These are phyloP conservation scores for Anniella stebbinsi DNA, from an alignment of 2,797 vertebrate genomes.

Conservation along the genomic window DNA sequence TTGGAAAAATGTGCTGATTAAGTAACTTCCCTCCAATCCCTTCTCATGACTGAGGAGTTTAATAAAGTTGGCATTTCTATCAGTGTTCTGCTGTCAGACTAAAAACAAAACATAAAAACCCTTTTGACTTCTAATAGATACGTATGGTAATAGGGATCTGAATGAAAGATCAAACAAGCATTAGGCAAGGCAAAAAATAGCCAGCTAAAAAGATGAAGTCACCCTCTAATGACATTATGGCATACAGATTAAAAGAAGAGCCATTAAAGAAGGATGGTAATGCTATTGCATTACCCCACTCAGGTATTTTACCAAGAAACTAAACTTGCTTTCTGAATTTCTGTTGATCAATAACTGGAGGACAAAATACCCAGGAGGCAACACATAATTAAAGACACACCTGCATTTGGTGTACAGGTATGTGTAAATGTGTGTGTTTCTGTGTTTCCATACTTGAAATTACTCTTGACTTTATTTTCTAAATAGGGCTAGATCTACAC, in stretches of 20 bases:
- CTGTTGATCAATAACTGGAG: conserved; percentile 49
- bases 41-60: conserved; percentile 48
- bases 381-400: conserved; percentile 49
- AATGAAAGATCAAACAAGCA: conserved; percentile 74
- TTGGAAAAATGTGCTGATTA: conserved; percentile 66
- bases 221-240: conserved; percentile 72
- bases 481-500: background rate
- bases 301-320: conserved; percentile 65
- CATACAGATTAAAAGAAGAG: conserved; percentile 74
- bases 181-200: conserved; percentile 71
- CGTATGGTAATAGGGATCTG: conserved; percentile 67
- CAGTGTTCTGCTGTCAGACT: conserved; percentile 67
- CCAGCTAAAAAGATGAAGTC: conserved; percentile 75
- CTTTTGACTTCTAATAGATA: conserved; percentile 72
- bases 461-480: background rate
- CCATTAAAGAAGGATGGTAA: conserved; percentile 67
- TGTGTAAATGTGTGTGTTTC: background rate
- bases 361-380: background rate
- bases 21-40: conserved; percentile 50
- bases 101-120: conserved; percentile 47
- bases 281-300: conserved; percentile 63
- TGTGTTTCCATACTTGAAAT: background rate
- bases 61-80: conserved; percentile 70
- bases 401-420: conserved; percentile 60
- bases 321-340: conserved; percentile 59